These are phyloP conservation scores for Drosophila meridionalis DNA, from an alignment of 2,888 invertebrate species.

Conservation along the genomic window DNA sequence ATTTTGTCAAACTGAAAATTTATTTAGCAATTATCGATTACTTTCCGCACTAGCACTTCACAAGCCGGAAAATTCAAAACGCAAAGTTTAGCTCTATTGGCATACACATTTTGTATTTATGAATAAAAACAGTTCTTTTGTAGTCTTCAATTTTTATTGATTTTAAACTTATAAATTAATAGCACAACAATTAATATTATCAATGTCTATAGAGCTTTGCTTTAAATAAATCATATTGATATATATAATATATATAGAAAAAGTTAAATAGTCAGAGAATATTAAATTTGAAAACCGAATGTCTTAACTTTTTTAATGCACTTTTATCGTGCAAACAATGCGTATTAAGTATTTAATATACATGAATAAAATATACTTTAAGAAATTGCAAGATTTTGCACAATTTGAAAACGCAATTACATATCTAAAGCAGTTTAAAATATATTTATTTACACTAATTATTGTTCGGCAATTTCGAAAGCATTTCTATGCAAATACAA, in stretches of 20 bases:
- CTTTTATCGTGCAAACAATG: conserved; percentile 41
- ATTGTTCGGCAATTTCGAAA: conserved; percentile 55
- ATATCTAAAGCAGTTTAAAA: conserved; percentile 41
- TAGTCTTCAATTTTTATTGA: conserved; percentile 42
- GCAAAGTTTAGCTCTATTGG: background rate
- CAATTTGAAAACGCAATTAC: conserved; percentile 47
- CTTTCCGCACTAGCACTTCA: too few relatives aligned
- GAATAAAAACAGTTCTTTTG: background rate
- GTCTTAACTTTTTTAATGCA: conserved; percentile 24
- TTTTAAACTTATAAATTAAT: conserved; percentile 61
- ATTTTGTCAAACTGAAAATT: background rate
- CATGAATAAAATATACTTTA: conserved; percentile 28
- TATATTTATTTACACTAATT: conserved; percentile 70
- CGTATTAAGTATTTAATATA: conserved; percentile 17
- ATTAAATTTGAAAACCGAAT: conserved; percentile 31
- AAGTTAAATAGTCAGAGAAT: conserved; percentile 28
- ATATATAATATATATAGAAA: conserved; percentile 10
- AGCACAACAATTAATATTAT: conserved; percentile 74
- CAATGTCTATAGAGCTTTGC: conserved; percentile 50
- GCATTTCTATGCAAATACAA: conserved; percentile 25
- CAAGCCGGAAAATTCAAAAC: background rate
- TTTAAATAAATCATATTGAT: conserved; percentile 44
- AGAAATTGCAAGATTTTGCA: conserved; percentile 24
- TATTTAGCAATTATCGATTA: conserved; percentile 13
- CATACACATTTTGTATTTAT: background rate